Evolutionary conservation across 1,140 invertebrate genomes (phyloP).

Genomic region (Bombus fervidus): DNA sequence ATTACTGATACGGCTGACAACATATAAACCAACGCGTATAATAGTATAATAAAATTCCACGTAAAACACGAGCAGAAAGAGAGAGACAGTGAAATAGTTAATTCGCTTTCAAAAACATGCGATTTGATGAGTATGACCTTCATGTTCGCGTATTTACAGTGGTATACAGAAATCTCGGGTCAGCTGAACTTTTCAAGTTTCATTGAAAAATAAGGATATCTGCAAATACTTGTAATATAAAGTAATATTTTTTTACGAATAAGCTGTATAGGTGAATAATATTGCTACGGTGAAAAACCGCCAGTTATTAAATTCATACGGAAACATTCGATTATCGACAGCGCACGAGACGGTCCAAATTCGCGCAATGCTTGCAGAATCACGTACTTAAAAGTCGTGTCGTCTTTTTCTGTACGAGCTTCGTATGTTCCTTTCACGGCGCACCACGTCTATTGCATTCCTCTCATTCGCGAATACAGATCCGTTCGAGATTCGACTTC

Average conservation of each 20-base stretch:
- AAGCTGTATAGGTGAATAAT: too few species aligned
- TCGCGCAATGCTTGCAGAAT: constrained; percentile 70
- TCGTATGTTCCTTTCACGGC: constrained; percentile 47
- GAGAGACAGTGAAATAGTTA: too few species aligned
- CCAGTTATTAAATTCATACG: neutral
- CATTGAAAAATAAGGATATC: too few species aligned
- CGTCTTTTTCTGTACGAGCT: constrained; percentile 53
- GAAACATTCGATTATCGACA: neutral
- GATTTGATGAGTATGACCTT: neutral
- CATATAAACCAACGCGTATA: neutral
- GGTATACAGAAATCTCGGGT: neutral
- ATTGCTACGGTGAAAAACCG: too few species aligned
- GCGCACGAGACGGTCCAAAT: constrained; percentile 60
- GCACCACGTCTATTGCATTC: constrained; percentile 1
- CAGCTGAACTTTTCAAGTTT: neutral
- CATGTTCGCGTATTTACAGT: neutral
- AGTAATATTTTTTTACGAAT: neutral
- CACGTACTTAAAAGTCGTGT: constrained; percentile 60
- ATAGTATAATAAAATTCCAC: neutral
- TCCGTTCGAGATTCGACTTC: constrained; percentile 3
- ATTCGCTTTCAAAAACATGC: neutral
- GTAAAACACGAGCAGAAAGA: too few species aligned
- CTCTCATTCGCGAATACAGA: constrained; percentile 20
- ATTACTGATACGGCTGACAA: neutral
- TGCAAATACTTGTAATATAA: neutral